Percentiles rank a stretch among this genome's conserved stretches.
Evolutionary conservation across 2,888 invertebrate species (phyloP).

Genomic region (Aphelenchoides bicaudatus): DNA sequence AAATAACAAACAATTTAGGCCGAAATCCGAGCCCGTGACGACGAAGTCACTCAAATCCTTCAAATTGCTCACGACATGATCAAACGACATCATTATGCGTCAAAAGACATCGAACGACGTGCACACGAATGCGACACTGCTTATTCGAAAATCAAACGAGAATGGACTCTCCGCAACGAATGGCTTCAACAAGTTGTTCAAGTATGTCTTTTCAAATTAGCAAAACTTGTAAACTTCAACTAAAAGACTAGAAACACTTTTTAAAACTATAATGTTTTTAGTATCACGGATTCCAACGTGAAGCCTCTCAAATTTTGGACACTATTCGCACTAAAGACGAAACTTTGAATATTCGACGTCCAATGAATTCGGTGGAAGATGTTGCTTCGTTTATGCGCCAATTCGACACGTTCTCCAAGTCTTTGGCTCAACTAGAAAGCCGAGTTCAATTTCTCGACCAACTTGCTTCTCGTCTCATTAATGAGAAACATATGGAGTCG

Average conservation of each 20-base stretch:
- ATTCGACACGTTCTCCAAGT: constrained; percentile 88
- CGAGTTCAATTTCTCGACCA: constrained; percentile 43
- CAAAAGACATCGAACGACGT: constrained; percentile 60
- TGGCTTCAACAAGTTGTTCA: constrained; percentile 63
- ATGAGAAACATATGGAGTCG: constrained; percentile 76
- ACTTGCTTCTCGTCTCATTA: constrained; percentile 68
- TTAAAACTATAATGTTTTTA: no score
- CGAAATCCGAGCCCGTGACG: constrained; percentile 83
- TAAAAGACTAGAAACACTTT: no score
- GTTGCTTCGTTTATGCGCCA: constrained; percentile 84
- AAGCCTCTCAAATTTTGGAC: constrained; percentile 85
- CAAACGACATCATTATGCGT: constrained; percentile 77
- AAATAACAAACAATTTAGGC: no score
- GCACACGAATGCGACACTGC: constrained; percentile 71
- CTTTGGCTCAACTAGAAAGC: constrained; percentile 67
- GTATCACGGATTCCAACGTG: constrained; percentile 86
- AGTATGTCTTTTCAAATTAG: neutral
- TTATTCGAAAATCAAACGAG: constrained; percentile 74
- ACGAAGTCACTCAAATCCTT: constrained; percentile 73
- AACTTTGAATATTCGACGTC: constrained; percentile 34
- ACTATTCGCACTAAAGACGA: constrained; percentile 80
- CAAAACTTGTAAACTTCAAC: constrained; percentile 68
- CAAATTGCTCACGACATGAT: constrained; percentile 78
- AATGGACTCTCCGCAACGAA: constrained; percentile 84
- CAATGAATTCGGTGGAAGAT: constrained; percentile 42